Evolutionary conservation across 2,888 invertebrate species (phyloP).

Genomic region (Eudasyphora cyanicolor): DNA sequence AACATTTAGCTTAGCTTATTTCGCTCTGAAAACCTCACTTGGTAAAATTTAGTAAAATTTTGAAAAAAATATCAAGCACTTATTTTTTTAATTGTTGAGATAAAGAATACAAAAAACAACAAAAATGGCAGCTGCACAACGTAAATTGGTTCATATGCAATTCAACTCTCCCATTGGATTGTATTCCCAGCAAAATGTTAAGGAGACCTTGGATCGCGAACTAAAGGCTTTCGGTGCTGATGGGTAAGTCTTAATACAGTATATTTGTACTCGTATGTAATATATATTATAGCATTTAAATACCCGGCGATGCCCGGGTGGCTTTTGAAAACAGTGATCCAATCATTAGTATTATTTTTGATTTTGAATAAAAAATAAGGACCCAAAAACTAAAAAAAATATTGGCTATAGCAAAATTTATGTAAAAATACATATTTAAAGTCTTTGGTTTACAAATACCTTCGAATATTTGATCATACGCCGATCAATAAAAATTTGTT

Average conservation of each 20-base stretch:
- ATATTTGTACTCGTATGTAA: background rate
- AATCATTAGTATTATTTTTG: too few species aligned
- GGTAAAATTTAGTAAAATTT: conserved; percentile 56
- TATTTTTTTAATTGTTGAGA: background rate
- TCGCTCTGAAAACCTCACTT: background rate
- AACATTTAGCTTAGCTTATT: background rate
- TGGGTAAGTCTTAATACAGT: conserved; percentile 84
- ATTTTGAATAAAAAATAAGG: too few species aligned
- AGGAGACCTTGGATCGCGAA: conserved; percentile 89
- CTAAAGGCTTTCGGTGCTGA: conserved; percentile 89
- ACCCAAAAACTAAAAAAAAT: too few species aligned
- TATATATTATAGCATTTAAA: too few species aligned
- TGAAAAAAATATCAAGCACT: conserved; percentile 57
- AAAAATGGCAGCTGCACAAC: conserved; percentile 86
- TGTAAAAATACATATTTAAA: too few species aligned
- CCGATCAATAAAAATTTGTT: too few species aligned
- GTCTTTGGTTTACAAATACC: too few species aligned
- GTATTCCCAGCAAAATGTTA: conserved; percentile 90
- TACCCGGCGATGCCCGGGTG: too few species aligned
- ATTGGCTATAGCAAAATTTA: too few species aligned
- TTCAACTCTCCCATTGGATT: conserved; percentile 94
- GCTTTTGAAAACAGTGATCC: too few species aligned
- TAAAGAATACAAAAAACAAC: conserved; percentile 34
- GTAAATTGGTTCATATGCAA: conserved; percentile 91
- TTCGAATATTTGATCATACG: too few species aligned